A percentile compares a stretch with the other conserved stretches of the same genome.
Conservation (phyloP, 2,113 vertebrate genomes). For the Murina feae region DNA sequence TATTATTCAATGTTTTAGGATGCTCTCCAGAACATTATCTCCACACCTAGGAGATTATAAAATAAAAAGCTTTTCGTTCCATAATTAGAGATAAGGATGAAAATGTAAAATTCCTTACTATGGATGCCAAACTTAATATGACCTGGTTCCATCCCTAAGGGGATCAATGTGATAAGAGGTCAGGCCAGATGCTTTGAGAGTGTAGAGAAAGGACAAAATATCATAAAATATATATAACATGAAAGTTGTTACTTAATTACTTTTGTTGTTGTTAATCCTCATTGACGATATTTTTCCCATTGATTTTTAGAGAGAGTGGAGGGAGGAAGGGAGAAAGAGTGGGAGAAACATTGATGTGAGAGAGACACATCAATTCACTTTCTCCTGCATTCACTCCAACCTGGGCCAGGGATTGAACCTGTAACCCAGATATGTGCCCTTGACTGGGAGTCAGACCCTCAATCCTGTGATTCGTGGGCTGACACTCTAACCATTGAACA, state of each 20-base stretch:
- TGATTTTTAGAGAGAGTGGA: no score
- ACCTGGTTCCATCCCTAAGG: not conserved
- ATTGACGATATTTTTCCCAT: no score
- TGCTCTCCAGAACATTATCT: not conserved
- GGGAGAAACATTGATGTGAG: no score
- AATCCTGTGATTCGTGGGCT: no score
- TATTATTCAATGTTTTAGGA: not conserved
- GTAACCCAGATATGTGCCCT: no score
- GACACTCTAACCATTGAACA: no score
- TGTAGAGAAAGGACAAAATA: not conserved
- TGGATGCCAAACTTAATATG: not conserved
- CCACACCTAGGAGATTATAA: not conserved
- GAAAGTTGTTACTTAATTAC: not conserved
- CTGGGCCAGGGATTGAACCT: no score
- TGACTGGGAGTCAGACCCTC: no score
- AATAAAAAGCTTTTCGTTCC: not conserved
- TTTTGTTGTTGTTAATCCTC: not conserved
- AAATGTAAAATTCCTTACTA: not conserved
- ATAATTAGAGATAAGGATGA: not conserved
- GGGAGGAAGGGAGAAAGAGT: no score
- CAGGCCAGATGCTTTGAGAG: not conserved
- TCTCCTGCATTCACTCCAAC: no score
- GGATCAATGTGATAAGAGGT: not conserved
- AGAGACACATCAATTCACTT: no score
- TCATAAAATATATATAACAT: not conserved